Evolutionary conservation across 2,113 vertebrate species (phyloP), one percentile per base, ranked within the genome.

Genomic region (Globicephala melas): DNA sequence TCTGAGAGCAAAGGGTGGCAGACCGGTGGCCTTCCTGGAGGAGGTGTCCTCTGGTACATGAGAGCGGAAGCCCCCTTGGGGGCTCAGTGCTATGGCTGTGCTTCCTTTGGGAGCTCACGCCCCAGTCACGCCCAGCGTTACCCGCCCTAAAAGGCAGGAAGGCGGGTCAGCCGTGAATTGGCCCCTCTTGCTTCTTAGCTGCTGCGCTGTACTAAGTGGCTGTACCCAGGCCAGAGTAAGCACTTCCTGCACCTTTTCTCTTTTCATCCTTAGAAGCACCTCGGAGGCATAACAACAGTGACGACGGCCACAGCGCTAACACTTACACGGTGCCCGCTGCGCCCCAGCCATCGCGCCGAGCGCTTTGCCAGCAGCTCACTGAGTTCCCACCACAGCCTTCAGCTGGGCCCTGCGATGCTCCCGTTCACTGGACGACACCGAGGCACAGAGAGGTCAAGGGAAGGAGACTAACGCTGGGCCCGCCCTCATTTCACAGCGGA

Each of bases 151-250:
- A 8, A 58, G 12, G 4, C 25, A 38, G 21, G n/a, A n/a, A 8
- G 6, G 36, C 2, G 4, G 33, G 2, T 8, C 0, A 0, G 81
- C 13, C 13, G 6, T 20, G 13, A n/a, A 2, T 12, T 0, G 36
- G 50, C 28, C 8, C 23, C 14, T 20, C 50, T 2, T 5, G 53
- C 23, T 4, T 50, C 63, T 20, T 21, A 73, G 47, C 2, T 18
- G 73, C 25, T 21, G 31, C 60, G 5, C 0, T 18, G 33, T 10
- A 4, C 28, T 3, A 58, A 58, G 55, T 2, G 17, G 55, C 55
- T 58, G 55, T 58, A 17, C 53, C 15, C 53, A 18, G 53, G 15
- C 53, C 53, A 53, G 55, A 58, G 55, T 0, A 18, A 8, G 20
- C 21, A 6, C 18, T 15, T 50, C 55, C 1, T 12, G 0, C 1